A percentile compares a stretch with the other conserved stretches of the same genome.
These are phyloP conservation scores for Hemibagrus guttatus DNA, from an alignment of 2,797 vertebrate genomes.

Conservation along the genomic window DNA sequence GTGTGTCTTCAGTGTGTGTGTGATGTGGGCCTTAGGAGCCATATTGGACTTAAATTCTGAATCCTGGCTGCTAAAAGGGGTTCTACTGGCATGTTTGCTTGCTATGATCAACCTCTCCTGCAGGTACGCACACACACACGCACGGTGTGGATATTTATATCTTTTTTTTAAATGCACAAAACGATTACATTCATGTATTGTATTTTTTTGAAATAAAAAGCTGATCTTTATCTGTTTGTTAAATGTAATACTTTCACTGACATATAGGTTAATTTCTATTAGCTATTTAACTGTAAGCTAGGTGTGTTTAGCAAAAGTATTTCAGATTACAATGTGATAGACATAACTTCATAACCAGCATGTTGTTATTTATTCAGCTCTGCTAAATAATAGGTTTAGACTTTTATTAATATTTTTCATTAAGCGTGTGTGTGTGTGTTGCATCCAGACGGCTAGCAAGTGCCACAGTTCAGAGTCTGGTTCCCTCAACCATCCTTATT, in stretches of 20 bases:
- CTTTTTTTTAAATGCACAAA: background rate
- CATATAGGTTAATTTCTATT: background rate
- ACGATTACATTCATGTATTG: background rate
- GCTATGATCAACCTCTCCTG: constrained; percentile 76
- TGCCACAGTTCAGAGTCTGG: constrained; percentile 71
- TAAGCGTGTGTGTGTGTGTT: constrained; percentile 49
- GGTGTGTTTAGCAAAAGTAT: background rate
- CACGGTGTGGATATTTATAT: background rate
- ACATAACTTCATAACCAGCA: too few species aligned
- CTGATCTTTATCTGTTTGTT: background rate
- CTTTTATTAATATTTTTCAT: background rate
- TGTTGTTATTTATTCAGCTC: background rate
- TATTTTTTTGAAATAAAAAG: background rate
- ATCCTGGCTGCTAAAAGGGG: constrained; percentile 94
- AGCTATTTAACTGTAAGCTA: background rate
- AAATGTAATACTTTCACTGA: background rate
- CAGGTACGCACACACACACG: constrained; percentile 68
- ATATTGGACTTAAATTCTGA: constrained; percentile 85
- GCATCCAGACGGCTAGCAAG: constrained; percentile 74
- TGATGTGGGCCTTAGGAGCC: constrained; percentile 83
- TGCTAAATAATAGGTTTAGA: background rate
- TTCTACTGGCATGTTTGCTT: constrained; percentile 79
- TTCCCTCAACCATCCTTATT: constrained; percentile 81
- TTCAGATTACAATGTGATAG: background rate
- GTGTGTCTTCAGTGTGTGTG: constrained; percentile 67